A percentile compares a stretch with the other conserved stretches of the same genome.
Evolutionary conservation across 2,113 vertebrate species (phyloP).

Genomic region (Sphaerodactylus townsendi): DNA sequence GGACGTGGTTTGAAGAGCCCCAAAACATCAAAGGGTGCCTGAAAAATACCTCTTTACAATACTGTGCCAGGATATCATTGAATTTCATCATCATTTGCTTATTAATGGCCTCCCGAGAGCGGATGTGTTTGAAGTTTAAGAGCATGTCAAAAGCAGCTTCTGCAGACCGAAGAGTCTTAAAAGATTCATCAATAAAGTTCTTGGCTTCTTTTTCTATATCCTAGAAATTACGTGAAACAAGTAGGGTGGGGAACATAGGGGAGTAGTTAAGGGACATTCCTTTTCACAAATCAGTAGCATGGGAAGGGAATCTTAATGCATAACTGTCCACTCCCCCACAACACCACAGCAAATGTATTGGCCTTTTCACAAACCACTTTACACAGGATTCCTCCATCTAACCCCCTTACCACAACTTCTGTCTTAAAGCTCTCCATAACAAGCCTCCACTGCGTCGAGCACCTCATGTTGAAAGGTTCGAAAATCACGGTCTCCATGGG

Average conservation of each 20-base stretch:
- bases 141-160: constrained; percentile 90
- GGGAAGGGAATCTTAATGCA: neutral
- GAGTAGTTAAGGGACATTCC: neutral
- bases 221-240: constrained; percentile 67
- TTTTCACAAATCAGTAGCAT: neutral
- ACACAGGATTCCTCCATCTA: neutral
- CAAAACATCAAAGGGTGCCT: neutral
- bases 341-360: neutral
- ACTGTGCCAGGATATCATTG: constrained; percentile 84
- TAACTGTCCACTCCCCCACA: neutral
- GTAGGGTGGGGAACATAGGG: neutral
- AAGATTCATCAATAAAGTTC: constrained; percentile 88
- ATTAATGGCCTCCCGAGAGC: constrained; percentile 80
- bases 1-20: neutral
- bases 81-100: constrained; percentile 92
- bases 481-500: constrained; percentile 83
- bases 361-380: neutral
- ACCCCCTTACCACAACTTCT: constrained; percentile 77
- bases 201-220: constrained; percentile 87
- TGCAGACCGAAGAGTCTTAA: constrained; percentile 87
- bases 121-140: constrained; percentile 86
- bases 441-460: constrained; percentile 78
- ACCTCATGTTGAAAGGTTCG: constrained; percentile 82
- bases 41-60: constrained; percentile 88
- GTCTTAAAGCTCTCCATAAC: constrained; percentile 84